phyloP scores from a whole-genome alignment of 2,113 vertebrate genomes.

The Phaethon lepturus region DNA sequence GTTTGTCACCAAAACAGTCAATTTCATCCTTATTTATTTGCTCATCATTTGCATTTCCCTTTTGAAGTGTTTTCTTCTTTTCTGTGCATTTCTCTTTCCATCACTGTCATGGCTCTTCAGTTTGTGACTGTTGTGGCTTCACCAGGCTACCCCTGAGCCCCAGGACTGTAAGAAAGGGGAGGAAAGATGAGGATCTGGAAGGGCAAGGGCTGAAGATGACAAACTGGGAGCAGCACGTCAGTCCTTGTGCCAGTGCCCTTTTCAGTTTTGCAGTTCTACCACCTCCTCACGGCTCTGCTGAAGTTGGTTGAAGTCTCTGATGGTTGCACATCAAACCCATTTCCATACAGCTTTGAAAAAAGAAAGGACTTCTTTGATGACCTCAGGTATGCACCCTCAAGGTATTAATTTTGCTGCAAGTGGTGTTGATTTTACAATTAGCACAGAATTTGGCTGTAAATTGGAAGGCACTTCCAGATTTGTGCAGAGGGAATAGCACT shows the following conservation, averaged over 20 bases:
- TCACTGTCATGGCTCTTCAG: accelerated
- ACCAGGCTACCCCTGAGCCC: background rate
- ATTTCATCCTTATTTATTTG: background rate
- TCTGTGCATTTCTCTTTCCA: background rate
- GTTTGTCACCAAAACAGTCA: background rate
- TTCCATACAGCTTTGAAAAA: background rate
- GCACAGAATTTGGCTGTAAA: background rate
- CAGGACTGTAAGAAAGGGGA: background rate
- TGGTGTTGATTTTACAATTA: background rate
- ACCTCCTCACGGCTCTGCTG: background rate
- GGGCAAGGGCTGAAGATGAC: background rate
- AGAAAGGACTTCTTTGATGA: background rate
- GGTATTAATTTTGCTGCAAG: background rate
- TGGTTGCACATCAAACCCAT: background rate
- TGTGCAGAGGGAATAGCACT: background rate
- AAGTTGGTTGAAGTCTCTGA: background rate
- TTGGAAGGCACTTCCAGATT: background rate
- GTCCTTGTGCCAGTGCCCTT: background rate
- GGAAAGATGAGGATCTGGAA: background rate
- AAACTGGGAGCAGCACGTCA: background rate
- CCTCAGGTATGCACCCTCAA: background rate
- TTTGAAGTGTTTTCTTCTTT: background rate
- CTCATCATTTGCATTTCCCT: background rate
- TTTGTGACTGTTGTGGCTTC: background rate
- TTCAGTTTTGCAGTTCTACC: background rate